Evolutionary conservation across 2,113 vertebrate species (phyloP), one percentile per base, ranked within the genome.

Genomic region (Pangasianodon hypophthalmus): DNA sequence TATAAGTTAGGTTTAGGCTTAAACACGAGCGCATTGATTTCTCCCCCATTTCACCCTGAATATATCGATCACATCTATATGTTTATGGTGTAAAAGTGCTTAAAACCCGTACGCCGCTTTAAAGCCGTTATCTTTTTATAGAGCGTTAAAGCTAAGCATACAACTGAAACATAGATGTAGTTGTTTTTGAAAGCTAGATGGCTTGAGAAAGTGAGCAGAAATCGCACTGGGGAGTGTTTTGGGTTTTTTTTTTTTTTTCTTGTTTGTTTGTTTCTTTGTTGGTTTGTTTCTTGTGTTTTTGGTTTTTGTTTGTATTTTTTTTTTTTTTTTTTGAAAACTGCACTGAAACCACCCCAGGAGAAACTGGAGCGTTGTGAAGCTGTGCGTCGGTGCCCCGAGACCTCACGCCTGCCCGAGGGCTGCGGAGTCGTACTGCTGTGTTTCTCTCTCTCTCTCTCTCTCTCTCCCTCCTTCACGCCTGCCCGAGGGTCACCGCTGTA

Each of bases 401-500:
- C 48, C 48, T 81, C 26, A 16, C 29, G 13, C 50, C n/a, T 58
- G 91, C 50, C n/a, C 41, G 91, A 92, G 92, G 86, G 50, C 90
- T 88, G 87, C 89, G 79, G 46, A 89, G 81, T 75, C 86, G 71
- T 93, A 90, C 94, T 93, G 92, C 91, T 94, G 93, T 93, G 91
- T 89, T 93, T 90, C 48, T 64, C 50, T 90, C 67, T 60, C 5
- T 60, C 58, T 60, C 6, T 60, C 19, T 60, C 16, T 56, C 13
- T 56, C 16, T 56, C 16, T 18, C 16, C 5, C 3, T 54, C 14
- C 64, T 14, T 83, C 18, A 37, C 41, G 4, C 86, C 37, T 46
- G 86, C 37, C 82, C 50, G 64, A 87, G 88, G 92, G 79, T 52
- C 75, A 71, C 84, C 84, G 4, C 84, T 94, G 93, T 95, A 93